A percentile compares a stretch with the other conserved stretches of the same genome.
Evolutionary conservation across 2,888 invertebrate species (phyloP).

Genomic region (Meghimatium bilineatum): DNA sequence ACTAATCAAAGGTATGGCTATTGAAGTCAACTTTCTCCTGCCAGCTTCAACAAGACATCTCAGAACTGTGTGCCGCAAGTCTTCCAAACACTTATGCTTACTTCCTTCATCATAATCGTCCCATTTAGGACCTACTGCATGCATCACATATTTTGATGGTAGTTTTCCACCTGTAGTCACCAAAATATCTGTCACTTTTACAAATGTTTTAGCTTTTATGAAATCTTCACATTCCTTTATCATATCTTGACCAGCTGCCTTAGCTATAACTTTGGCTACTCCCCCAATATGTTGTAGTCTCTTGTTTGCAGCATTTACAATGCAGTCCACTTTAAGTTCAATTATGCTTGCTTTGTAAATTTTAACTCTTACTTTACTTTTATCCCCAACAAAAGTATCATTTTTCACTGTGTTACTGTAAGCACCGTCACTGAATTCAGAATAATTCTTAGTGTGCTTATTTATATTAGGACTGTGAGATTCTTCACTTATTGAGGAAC

Average conservation of each 20-base stretch:
- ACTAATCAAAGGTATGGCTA: constrained; percentile 21
- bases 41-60: constrained; percentile 32
- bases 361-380: constrained; percentile 11
- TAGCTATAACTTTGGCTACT: constrained; percentile 44
- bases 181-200: constrained; percentile 35
- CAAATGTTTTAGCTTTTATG: not conserved
- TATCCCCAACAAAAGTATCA: not conserved
- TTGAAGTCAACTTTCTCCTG: not conserved
- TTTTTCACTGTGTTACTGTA: not conserved
- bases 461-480: not conserved
- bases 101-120: constrained; percentile 26
- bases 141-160: constrained; percentile 38
- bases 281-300: constrained; percentile 43
- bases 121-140: constrained; percentile 52
- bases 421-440: not conserved
- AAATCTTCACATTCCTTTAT: constrained; percentile 28
- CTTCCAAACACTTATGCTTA: constrained; percentile 3
- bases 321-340: constrained; percentile 46
- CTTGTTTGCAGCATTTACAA: constrained; percentile 51
- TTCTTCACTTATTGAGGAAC: not conserved
- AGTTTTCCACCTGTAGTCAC: constrained; percentile 37
- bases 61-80: constrained; percentile 31
- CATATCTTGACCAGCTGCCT: constrained; percentile 41
- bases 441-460: no score
- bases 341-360: constrained; percentile 48